Evolutionary conservation across 2,888 invertebrate genomes (phyloP).

Genomic region (Cerastoderma edule): DNA sequence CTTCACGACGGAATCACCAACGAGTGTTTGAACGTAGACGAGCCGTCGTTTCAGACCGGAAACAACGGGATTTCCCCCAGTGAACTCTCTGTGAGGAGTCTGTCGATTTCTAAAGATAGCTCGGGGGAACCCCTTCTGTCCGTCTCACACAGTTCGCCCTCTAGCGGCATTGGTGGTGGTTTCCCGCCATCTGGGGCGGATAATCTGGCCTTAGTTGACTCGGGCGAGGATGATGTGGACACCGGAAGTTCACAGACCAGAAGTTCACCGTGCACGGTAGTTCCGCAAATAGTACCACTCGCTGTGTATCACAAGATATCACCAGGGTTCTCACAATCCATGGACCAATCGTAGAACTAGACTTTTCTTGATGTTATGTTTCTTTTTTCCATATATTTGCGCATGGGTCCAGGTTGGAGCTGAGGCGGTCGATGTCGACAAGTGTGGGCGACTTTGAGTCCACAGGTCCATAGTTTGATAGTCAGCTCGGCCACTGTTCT

Average conservation of each 20-base stretch:
- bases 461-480: too few species aligned
- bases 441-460: too few species aligned
- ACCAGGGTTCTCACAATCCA: conserved; percentile 3
- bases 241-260: conserved; percentile 7
- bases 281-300: conserved; percentile 39
- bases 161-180: conserved; percentile 8
- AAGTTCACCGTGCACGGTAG: conserved; percentile 28
- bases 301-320: conserved; percentile 39
- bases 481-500: too few species aligned
- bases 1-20: not conserved
- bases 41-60: not conserved
- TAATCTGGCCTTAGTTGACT: conserved; percentile 30
- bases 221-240: conserved; percentile 24
- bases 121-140: conserved; percentile 29
- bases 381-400: too few species aligned
- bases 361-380: too few species aligned
- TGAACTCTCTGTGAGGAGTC: conserved; percentile 28
- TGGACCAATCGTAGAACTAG: conserved; percentile 10
- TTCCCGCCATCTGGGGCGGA: conserved; percentile 20
- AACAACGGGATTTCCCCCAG: conserved; percentile 25
- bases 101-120: conserved; percentile 30
- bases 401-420: too few species aligned
- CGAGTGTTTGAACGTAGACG: not conserved
- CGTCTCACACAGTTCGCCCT: conserved; percentile 17
- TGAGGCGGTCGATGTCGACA: too few species aligned